A percentile compares a stretch with the other conserved stretches of the same genome.
These are phyloP conservation scores for Paramormyrops hopkinsi DNA, from an alignment of 2,797 vertebrate genomes.

Conservation along the genomic window DNA sequence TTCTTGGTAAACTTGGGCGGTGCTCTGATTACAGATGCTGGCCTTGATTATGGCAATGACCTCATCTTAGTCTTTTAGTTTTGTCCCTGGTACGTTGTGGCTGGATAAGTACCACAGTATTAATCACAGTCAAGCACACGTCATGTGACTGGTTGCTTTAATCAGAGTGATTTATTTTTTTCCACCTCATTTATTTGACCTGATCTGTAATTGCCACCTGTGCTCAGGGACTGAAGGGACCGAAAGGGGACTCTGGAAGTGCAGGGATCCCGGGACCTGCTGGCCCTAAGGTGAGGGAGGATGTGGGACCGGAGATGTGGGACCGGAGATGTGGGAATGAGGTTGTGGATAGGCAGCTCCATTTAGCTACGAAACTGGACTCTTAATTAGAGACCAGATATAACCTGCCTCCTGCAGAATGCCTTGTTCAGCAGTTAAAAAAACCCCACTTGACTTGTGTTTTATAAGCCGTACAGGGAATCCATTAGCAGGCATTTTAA, in stretches of 20 bases:
- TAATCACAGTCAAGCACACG: background rate
- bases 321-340: background rate
- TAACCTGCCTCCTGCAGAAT: background rate
- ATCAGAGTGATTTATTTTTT: background rate
- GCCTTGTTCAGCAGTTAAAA: background rate
- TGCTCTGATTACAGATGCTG: background rate
- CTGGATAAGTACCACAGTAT: background rate
- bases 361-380: background rate
- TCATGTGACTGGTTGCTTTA: background rate
- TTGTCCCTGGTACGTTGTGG: background rate
- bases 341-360: background rate
- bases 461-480: background rate
- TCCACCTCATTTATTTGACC: background rate
- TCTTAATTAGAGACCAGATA: background rate
- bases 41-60: background rate
- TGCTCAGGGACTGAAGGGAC: slow-evolving; percentile 71
- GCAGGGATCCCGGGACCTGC: slow-evolving; percentile 68
- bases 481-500: background rate
- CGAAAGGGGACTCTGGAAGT: slow-evolving; percentile 75
- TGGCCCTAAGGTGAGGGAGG: slow-evolving; percentile 71
- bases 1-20: background rate
- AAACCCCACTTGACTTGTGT: background rate
- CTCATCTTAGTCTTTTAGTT: background rate
- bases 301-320: background rate
- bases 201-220: background rate